Evolutionary conservation across 2,797 vertebrate species (phyloP), one percentile per base, ranked within the genome.

Genomic region (Acrossocheilus fasciatus): DNA sequence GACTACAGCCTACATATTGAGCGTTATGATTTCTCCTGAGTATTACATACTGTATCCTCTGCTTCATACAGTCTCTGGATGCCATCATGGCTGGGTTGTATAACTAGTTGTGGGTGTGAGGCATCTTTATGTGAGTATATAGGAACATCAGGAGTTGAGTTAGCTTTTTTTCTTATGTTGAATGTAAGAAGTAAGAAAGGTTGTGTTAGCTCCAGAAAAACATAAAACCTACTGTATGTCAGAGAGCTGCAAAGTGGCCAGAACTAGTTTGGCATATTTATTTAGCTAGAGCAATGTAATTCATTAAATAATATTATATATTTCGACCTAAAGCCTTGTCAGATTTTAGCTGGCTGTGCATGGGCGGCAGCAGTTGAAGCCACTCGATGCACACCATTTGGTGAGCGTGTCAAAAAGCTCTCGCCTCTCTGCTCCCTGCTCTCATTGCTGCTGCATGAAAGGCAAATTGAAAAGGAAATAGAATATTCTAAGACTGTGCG

Each of bases 401-500:
- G 11, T 82, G 39, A 82, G 36, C 8, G 39, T 26, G 43, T 50
- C 78, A 47, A 68, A 83, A 84, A 84, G 30, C 82, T 79, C 39
- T 43, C 23, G 23, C n/a, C 36, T 78, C 52, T 8, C 30, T 47
- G 14, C 59, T 52, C 23, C 59, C 26, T 50, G 20, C 59, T 68
- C 23, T 62, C 39, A 3, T 10, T 54, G n/a, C 66, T n/a, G n/a
- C 39, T 26, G 39, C 18, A 72, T n/a, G 62, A 57, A 79, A 79
- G 66, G 50, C 52, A 72, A 43, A 80, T 59, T 64, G 20, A 62
- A 47, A 76, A 18, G 18, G 36, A 85, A 72, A 79, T 70, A 4
- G 64, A 79, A 85, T 85, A 57, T 76, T 70, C 72, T 75, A 36
- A 68, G 39, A 73, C 81, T 66, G 81, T 54, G 57, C 26, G 8